These are phyloP conservation scores for Picus viridis DNA, from an alignment of 2,797 vertebrate genomes.

Conservation along the genomic window DNA sequence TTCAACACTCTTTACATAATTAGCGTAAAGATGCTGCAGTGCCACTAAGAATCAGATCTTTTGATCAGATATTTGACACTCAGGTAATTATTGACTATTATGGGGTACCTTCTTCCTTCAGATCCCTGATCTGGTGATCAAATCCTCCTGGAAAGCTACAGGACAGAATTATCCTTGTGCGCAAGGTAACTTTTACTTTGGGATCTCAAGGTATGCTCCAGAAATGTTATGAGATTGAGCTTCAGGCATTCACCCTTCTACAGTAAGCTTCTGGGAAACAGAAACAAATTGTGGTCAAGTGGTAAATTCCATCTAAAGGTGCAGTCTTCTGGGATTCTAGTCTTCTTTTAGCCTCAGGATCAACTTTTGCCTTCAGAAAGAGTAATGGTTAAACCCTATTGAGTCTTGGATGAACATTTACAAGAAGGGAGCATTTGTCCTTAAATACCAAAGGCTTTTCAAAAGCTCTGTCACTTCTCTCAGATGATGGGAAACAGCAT, in stretches of 20 bases:
- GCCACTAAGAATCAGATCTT: neutral
- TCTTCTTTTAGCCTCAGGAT: constrained; percentile 22
- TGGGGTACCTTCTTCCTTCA: neutral
- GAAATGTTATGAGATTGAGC: neutral
- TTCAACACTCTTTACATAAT: neutral
- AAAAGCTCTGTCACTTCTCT: constrained; percentile 43
- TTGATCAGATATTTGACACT: neutral
- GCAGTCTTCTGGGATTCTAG: neutral
- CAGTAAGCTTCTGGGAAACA: neutral
- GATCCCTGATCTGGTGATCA: neutral
- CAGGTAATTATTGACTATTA: neutral
- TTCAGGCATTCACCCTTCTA: neutral
- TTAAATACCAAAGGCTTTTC: constrained; percentile 46
- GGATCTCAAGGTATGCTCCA: neutral
- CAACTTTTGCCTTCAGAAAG: constrained; percentile 24
- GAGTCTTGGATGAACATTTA: constrained; percentile 11
- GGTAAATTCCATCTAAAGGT: neutral
- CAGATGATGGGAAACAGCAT: constrained; percentile 40
- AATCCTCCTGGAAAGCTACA: neutral
- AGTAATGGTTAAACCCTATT: neutral
- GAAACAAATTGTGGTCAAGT: neutral
- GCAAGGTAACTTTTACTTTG: neutral
- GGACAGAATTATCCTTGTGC: neutral
- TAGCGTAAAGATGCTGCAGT: neutral
- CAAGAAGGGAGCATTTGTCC: constrained; percentile 26